phyloP scores from a whole-genome alignment of 2,113 vertebrate species.

The Platysteira castanea region DNA sequence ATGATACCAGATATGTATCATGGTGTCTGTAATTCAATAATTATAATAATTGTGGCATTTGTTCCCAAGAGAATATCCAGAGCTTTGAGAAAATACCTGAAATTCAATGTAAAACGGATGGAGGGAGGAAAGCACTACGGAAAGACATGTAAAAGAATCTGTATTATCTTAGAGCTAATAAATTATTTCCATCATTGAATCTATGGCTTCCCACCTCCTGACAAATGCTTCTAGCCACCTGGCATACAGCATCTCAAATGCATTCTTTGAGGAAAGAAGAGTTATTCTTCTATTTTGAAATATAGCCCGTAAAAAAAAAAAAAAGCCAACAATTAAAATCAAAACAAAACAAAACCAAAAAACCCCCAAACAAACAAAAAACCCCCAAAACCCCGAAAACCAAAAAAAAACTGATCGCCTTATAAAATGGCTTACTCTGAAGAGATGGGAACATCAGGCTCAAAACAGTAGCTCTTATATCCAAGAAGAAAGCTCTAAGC shows the following conservation, averaged over 20 bases:
- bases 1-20: not conserved
- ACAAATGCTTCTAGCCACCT: not conserved
- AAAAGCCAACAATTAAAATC: not conserved
- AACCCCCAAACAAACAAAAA: not conserved
- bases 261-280: not conserved
- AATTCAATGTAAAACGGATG: not conserved
- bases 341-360: not conserved
- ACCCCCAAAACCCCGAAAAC: not conserved
- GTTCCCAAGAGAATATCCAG: not conserved
- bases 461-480: not conserved
- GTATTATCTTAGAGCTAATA: not conserved
- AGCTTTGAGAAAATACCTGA: not conserved
- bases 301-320: not conserved
- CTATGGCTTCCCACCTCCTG: not conserved
- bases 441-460: not conserved
- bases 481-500: not conserved
- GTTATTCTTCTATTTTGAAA: not conserved
- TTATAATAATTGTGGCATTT: not conserved
- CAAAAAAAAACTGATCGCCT: accelerated
- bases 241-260: not conserved
- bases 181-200: not conserved
- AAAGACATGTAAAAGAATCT: not conserved
- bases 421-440: not conserved
- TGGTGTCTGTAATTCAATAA: not conserved
- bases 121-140: not conserved